phyloP scores from a whole-genome alignment of 2,113 vertebrate species.

The Fulmarus glacialis region DNA sequence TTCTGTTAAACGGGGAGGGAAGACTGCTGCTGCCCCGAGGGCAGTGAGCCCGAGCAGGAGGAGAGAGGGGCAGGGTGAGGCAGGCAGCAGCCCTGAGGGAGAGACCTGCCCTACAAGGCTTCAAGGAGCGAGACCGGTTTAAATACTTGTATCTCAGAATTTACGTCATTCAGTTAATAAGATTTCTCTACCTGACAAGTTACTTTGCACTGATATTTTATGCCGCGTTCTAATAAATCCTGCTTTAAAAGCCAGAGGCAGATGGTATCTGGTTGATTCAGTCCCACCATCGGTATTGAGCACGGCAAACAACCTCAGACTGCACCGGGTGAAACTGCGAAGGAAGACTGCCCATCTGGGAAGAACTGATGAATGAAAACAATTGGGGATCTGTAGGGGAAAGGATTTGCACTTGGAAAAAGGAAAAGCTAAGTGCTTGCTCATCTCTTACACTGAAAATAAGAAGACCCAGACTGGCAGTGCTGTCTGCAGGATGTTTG shows the following conservation, averaged over 20 bases:
- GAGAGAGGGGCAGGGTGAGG: neutral
- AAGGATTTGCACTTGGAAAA: neutral
- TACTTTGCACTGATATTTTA: neutral
- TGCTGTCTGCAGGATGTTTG: neutral
- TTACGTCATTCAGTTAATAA: neutral
- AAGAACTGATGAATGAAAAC: neutral
- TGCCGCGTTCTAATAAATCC: neutral
- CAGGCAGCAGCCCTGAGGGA: neutral
- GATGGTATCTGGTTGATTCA: neutral
- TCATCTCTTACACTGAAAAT: neutral
- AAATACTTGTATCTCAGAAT: neutral
- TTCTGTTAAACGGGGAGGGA: neutral
- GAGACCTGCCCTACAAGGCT: neutral
- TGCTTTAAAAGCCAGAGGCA: neutral
- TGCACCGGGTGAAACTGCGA: accelerated
- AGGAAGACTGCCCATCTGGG: neutral
- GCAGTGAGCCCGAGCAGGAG: neutral
- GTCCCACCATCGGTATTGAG: neutral
- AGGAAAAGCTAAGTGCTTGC: neutral
- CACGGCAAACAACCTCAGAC: accelerated
- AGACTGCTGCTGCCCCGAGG: neutral
- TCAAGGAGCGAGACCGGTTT: neutral
- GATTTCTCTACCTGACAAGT: neutral
- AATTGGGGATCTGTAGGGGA: neutral
- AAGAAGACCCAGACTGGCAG: neutral